phyloP scores from a whole-genome alignment of 2,888 invertebrate genomes.

The Suillia variegata region DNA sequence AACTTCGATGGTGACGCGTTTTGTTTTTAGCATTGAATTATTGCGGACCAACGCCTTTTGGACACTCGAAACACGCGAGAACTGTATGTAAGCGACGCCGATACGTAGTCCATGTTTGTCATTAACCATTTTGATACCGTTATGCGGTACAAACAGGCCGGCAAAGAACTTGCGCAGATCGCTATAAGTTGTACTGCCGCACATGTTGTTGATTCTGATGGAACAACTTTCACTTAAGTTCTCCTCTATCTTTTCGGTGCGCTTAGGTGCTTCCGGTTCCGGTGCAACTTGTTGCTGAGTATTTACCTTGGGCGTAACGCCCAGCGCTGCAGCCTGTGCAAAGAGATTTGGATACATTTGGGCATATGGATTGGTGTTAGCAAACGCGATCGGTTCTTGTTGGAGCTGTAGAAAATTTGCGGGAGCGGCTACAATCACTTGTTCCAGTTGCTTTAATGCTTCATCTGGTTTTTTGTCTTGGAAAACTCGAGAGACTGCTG shows the following conservation, averaged over 20 bases:
- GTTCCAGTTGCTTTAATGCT: neutral
- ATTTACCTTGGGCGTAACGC: slow-evolving; percentile 5
- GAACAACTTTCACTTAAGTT: slow-evolving; percentile 59
- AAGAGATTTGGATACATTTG: slow-evolving; percentile 54
- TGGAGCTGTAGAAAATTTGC: slow-evolving; percentile 10
- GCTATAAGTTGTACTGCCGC: slow-evolving; percentile 75
- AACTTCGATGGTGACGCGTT: slow-evolving; percentile 70
- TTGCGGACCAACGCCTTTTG: slow-evolving; percentile 73
- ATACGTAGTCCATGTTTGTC: slow-evolving; percentile 79
- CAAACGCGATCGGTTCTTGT: slow-evolving; percentile 48
- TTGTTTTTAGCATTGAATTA: slow-evolving; percentile 70
- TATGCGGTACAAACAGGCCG: slow-evolving; percentile 75
- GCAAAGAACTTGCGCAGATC: slow-evolving; percentile 84
- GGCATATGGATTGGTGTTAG: slow-evolving; percentile 53
- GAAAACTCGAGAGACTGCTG: slow-evolving; percentile 30
- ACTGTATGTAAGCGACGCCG: slow-evolving; percentile 80
- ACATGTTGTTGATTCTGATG: slow-evolving; percentile 76
- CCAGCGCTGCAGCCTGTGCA: slow-evolving; percentile 36
- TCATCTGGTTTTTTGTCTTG: slow-evolving; percentile 28
- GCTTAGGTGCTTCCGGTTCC: neutral
- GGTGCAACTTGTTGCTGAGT: slow-evolving; percentile 19
- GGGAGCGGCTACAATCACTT: neutral
- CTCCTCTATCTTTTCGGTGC: neutral
- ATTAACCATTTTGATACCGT: slow-evolving; percentile 85
- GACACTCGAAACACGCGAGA: slow-evolving; percentile 72